A percentile compares a stretch with the other conserved stretches of the same genome.
These are phyloP conservation scores for Festucalex cinctus DNA, from an alignment of 2,113 vertebrate species.

Conservation along the genomic window DNA sequence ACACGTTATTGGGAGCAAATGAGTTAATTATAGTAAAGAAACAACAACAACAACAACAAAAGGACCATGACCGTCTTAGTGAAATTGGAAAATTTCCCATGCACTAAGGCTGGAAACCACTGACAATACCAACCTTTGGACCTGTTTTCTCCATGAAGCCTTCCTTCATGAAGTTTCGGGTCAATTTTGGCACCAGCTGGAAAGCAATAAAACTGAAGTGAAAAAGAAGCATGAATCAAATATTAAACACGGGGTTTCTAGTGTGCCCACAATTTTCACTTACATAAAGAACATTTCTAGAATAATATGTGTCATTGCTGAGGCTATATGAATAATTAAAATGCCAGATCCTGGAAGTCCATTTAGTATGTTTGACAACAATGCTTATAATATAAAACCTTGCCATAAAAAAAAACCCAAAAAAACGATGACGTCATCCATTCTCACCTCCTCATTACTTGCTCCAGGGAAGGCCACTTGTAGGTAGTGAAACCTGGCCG, in stretches of 20 bases:
- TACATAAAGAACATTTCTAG: not conserved
- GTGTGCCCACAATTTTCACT: not conserved
- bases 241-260: not conserved
- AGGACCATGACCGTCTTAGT: too few relatives aligned
- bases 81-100: too few relatives aligned
- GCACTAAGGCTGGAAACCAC: not conserved
- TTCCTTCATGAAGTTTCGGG: slow-evolving; percentile 91
- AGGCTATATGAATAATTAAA: not conserved
- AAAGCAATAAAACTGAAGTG: not conserved
- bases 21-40: too few relatives aligned
- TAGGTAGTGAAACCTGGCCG: slow-evolving; percentile 91
- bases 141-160: slow-evolving; percentile 92
- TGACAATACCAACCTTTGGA: slow-evolving; percentile 81
- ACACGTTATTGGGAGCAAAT: too few relatives aligned
- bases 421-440: not conserved
- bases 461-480: slow-evolving; percentile 95
- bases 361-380: not conserved
- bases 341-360: not conserved
- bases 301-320: not conserved
- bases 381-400: not conserved
- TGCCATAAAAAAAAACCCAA: not conserved
- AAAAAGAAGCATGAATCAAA: slow-evolving; percentile 1
- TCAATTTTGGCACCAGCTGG: slow-evolving; percentile 91
- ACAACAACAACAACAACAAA: too few relatives aligned
- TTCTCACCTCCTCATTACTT: slow-evolving; percentile 82